phyloP scores from a whole-genome alignment of 2,113 vertebrate genomes.

The Oreotrochilus melanogaster region DNA sequence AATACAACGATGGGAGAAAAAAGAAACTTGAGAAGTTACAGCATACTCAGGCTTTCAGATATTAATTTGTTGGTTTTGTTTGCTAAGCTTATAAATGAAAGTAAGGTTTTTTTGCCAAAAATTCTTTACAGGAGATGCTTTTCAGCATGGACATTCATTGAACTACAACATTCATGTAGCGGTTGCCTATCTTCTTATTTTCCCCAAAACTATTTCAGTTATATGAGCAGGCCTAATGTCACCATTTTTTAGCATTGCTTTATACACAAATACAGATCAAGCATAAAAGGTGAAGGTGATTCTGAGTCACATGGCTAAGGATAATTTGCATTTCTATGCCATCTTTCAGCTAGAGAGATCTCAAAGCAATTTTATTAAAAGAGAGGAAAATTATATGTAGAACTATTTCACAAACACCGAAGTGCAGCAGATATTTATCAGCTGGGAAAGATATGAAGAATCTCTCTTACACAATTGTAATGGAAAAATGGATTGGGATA shows the following conservation, averaged over 20 bases:
- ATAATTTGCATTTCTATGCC: constrained; percentile 21
- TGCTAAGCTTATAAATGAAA: background rate
- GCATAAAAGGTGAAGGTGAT: constrained; percentile 14
- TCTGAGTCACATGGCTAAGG: background rate
- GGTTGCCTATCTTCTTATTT: background rate
- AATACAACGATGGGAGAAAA: background rate
- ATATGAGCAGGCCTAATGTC: background rate
- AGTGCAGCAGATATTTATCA: background rate
- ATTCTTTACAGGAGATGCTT: background rate
- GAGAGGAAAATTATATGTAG: background rate
- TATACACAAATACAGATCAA: background rate
- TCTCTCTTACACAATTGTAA: background rate
- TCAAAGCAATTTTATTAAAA: background rate
- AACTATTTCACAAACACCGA: background rate
- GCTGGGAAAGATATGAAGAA: background rate
- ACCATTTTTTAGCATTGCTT: background rate
- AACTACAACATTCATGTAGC: background rate
- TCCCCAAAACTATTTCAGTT: background rate
- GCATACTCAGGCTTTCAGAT: background rate
- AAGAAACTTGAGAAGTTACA: background rate
- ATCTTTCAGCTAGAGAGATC: background rate
- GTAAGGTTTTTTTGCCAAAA: background rate
- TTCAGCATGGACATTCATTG: background rate
- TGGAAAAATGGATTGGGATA: background rate
- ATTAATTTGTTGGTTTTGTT: background rate